Evolutionary conservation across 2,113 vertebrate genomes (phyloP).

Genomic region (Tauraco erythrolophus): DNA sequence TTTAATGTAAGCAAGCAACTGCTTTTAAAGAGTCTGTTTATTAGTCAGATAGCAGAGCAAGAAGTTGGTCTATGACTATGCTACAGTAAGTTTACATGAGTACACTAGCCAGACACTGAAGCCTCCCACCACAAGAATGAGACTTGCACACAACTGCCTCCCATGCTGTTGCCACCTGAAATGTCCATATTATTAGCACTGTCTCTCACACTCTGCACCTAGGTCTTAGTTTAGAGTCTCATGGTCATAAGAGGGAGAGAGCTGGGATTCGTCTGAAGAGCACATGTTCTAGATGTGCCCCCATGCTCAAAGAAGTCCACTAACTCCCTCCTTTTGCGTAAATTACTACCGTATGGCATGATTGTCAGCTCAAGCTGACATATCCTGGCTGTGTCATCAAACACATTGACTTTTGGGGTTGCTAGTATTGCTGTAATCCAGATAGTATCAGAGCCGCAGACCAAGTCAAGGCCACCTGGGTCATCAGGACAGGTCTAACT

Average conservation of each 20-base stretch:
- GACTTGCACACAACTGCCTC: background rate
- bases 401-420: background rate
- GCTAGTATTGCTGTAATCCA: background rate
- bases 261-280: background rate
- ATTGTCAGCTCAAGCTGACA: background rate
- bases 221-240: background rate
- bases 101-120: background rate
- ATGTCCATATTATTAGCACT: background rate
- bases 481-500: background rate
- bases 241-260: background rate
- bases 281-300: background rate
- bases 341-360: background rate
- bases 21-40: background rate
- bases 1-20: background rate
- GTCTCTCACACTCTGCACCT: background rate
- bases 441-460: background rate
- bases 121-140: background rate
- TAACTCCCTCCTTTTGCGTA: background rate
- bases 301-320: background rate
- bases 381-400: background rate
- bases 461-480: background rate
- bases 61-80: background rate
- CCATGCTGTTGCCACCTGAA: background rate
- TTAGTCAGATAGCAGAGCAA: background rate
- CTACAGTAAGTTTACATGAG: background rate